These are phyloP conservation scores for Palythoa caribaeorum DNA, from an alignment of 92 coral and sea anemone species.

Conservation along the genomic window DNA sequence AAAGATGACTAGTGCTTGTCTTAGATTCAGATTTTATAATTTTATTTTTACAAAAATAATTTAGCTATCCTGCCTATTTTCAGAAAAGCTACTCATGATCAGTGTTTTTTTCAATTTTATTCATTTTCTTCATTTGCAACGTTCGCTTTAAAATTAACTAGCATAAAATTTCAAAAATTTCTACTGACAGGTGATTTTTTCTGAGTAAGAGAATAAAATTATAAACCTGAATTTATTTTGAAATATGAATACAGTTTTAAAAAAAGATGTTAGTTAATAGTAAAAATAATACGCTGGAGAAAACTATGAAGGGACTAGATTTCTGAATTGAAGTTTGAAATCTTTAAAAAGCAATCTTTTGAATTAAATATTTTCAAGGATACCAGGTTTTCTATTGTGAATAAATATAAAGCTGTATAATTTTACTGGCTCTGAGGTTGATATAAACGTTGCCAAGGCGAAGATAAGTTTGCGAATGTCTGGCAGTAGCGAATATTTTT, in stretches of 20 bases:
- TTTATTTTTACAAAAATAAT: no score
- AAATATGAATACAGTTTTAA: not conserved
- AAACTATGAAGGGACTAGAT: not conserved
- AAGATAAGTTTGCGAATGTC: no score
- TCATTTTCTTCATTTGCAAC: not conserved
- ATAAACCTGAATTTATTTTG: not conserved
- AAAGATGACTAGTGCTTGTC: no score
- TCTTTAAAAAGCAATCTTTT: not conserved
- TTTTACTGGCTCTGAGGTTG: conserved; percentile 17
- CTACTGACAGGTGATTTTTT: conserved; percentile 3
- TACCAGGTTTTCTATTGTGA: conserved; percentile 19
- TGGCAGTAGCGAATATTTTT: not conserved
- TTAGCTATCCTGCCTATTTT: not conserved
- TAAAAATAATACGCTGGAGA: no score
- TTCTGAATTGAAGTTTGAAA: not conserved
- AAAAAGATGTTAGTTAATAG: not conserved
- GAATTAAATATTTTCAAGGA: not conserved
- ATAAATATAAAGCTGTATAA: conserved; percentile 41
- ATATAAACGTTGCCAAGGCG: conserved; percentile 36
- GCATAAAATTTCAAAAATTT: not conserved
- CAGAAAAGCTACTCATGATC: not conserved
- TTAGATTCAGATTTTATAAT: no score
- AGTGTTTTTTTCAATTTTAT: not conserved
- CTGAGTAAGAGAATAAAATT: not conserved
- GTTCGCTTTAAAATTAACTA: not conserved